Evolutionary conservation across 2,113 vertebrate genomes (phyloP), one percentile per base, ranked within the genome.

Genomic region (Melospiza melodia): DNA sequence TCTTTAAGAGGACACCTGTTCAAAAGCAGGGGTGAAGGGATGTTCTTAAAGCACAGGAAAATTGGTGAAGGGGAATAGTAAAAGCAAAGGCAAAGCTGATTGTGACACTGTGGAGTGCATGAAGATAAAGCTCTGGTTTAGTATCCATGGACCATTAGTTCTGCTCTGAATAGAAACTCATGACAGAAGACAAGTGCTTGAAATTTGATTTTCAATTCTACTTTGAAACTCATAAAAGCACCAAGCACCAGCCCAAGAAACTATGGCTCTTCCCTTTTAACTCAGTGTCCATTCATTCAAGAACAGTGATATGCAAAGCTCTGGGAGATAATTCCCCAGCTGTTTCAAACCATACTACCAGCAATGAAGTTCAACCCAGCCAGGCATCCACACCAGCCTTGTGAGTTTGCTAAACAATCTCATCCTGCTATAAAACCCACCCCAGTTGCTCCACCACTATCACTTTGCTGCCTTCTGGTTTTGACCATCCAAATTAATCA

Each of bases 191-290:
- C n/a, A 91, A 94, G 73, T 57, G 35, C 39, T 75, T 81, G 46
- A 92, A 72, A 84, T 80, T 74, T 67, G 30, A 63, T 74, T 96
- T 95, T 96, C 94, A 89, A 57, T 94, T 96, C 96, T 90, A 90
- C 68, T 89, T 89, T 94, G 89, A 94, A 92, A 93, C 73, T 78
- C 75, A 46, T 85, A 91, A 94, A 95, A 91, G 65, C 58, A 78
- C 27, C 1, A 8, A 89, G 48, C 59, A 76, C 24, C 46, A 94
- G 51, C 30, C 33, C 48, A 90, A 61, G 61, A 81, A 90, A 90
- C 73, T 78, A 49, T 15, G 72, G 52, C 28, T 77, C 72, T 92
- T 91, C 86, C 68, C 59, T 81, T 87, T 85, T 21, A 92, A 46
- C 69, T 86, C 35, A 19, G 65, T n/a, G 52, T 48, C 86, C 2